phyloP scores from a whole-genome alignment of 2,888 invertebrate species.

The Eutolmus rufibarbis region DNA sequence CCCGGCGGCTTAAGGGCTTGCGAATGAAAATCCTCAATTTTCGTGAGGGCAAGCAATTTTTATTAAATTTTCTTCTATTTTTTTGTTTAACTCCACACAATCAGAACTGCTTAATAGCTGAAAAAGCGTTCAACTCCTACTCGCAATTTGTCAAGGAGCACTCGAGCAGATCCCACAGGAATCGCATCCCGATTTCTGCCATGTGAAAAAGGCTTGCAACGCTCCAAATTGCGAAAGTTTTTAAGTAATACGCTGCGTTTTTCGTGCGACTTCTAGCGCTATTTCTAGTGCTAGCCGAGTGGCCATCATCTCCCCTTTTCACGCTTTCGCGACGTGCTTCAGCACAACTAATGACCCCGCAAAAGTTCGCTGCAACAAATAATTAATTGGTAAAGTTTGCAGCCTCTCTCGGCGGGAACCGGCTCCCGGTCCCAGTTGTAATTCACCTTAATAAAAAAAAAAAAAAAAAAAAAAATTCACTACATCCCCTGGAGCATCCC shows the following conservation, averaged over 20 bases:
- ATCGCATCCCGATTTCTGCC: not conserved
- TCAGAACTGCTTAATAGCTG: not conserved
- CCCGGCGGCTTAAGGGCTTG: not conserved
- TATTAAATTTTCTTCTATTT: not conserved
- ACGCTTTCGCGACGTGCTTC: not conserved
- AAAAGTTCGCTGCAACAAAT: not conserved
- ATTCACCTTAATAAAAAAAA: not conserved
- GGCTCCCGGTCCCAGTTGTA: not conserved
- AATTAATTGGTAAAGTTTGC: not conserved
- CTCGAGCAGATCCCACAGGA: not conserved
- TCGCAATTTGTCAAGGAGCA: not conserved
- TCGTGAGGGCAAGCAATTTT: not conserved
- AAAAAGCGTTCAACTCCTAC: not conserved
- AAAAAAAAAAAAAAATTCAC: not conserved
- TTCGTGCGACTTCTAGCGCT: not conserved
- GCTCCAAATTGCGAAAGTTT: not conserved
- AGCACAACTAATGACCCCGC: not conserved
- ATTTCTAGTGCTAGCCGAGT: not conserved
- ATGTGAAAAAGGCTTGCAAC: not conserved
- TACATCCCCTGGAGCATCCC: not conserved
- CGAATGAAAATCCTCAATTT: not conserved
- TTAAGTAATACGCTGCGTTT: not conserved
- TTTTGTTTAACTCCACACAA: not conserved
- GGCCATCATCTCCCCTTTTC: not conserved
- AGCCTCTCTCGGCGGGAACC: not conserved